A percentile compares a stretch with the other conserved stretches of the same genome.
These are phyloP conservation scores for Prinia subflava DNA, from an alignment of 2,113 vertebrate species.

Conservation along the genomic window DNA sequence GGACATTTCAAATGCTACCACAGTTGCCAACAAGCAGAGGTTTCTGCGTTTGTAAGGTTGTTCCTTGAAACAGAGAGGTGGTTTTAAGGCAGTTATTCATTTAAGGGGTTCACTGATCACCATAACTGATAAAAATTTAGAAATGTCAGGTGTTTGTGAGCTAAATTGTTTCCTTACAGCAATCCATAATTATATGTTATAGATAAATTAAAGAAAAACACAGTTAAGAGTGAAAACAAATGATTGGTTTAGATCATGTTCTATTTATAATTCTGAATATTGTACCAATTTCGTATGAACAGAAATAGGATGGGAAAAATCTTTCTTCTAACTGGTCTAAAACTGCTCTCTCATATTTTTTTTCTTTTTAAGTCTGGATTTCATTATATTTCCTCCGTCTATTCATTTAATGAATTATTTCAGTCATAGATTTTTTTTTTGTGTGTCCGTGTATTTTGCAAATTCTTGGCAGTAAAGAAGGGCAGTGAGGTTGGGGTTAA, in stretches of 20 bases:
- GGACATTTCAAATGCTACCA: background rate
- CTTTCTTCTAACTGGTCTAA: background rate
- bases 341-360: background rate
- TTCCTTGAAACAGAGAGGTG: background rate
- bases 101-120: background rate
- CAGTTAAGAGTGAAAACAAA: background rate
- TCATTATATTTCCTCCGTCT: background rate
- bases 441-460: background rate
- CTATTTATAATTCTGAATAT: background rate
- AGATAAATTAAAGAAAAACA: background rate
- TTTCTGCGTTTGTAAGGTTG: conserved; percentile 6
- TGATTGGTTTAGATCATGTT: background rate
- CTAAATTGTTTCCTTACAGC: background rate
- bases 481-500: background rate
- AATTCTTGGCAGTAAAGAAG: background rate
- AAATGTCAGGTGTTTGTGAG: conserved; percentile 18
- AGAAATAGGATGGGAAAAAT: background rate
- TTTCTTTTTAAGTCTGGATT: background rate
- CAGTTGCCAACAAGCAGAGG: background rate
- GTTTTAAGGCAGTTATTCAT: conserved; percentile 23
- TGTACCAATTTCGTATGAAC: background rate
- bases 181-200: conserved; percentile 7
- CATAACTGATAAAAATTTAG: background rate
- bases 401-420: background rate
- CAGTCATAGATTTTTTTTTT: background rate